phyloP scores from a whole-genome alignment of 2,888 invertebrate genomes.

The Sphinx pinastri region DNA sequence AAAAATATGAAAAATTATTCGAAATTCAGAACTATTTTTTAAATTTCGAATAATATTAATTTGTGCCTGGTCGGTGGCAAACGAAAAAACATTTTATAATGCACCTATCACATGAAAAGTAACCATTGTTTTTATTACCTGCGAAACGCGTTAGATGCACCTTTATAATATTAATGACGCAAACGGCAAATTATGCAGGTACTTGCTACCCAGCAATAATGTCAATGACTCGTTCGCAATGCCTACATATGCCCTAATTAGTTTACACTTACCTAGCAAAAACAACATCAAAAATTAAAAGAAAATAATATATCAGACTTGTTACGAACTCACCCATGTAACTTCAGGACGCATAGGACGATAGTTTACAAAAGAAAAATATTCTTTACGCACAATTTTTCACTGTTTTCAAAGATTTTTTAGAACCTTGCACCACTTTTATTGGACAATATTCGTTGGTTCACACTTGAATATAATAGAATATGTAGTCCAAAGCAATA shows the following conservation, averaged over 20 bases:
- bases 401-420: background rate
- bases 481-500: background rate
- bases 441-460: background rate
- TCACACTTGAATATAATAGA: too few relatives aligned
- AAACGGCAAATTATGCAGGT: background rate
- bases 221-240: slow-evolving; percentile 7
- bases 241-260: background rate
- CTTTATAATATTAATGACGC: background rate
- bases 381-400: background rate
- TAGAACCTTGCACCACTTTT: background rate
- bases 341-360: background rate
- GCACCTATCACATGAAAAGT: too few relatives aligned
- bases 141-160: too few relatives aligned
- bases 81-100: too few relatives aligned
- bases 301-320: background rate
- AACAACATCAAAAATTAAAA: background rate
- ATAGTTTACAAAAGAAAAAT: background rate
- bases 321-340: slow-evolving; percentile 6
- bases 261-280: background rate
- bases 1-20: too few relatives aligned
- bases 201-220: background rate
- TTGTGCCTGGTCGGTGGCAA: too few relatives aligned
- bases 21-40: too few relatives aligned
- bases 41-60: too few relatives aligned
- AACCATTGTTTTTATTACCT: too few relatives aligned